Evolutionary conservation across 2,888 invertebrate genomes (phyloP).

Genomic region (Drosophila austrosaltans): DNA sequence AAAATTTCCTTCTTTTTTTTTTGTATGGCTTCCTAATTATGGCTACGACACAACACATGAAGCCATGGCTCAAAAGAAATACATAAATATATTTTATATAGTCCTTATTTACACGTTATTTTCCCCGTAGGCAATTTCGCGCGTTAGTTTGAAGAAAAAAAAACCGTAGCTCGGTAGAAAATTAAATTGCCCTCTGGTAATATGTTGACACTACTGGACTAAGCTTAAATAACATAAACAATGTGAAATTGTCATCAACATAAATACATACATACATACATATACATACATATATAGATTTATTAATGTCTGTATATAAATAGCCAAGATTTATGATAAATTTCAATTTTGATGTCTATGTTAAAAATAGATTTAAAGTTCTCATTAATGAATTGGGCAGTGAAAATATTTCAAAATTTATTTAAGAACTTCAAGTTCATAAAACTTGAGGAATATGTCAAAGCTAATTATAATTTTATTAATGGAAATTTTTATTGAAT

Average conservation of each 20-base stretch:
- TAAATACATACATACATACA: not conserved
- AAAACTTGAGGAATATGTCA: too few relatives aligned
- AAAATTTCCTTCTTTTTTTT: not conserved
- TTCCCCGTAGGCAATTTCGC: not conserved
- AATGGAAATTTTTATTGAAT: too few relatives aligned
- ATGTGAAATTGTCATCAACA: not conserved
- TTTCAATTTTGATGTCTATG: not conserved
- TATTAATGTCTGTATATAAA: not conserved
- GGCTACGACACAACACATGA: not conserved
- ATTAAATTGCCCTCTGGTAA: constrained; percentile 3
- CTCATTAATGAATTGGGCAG: not conserved
- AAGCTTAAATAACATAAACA: not conserved
- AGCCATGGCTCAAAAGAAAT: not conserved
- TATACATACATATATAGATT: not conserved
- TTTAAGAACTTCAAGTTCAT: too few relatives aligned
- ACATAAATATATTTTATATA: not conserved
- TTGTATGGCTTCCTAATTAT: constrained; percentile 16
- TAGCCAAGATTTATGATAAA: not conserved
- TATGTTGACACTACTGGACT: not conserved
- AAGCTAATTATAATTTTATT: too few relatives aligned
- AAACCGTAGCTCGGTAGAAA: not conserved
- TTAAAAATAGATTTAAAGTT: constrained; percentile 1
- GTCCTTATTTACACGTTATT: not conserved
- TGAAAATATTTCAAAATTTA: not conserved
- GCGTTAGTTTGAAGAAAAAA: not conserved